phyloP scores from a whole-genome alignment of 2,888 invertebrate species.

The Sclerodermus sp. region DNA sequence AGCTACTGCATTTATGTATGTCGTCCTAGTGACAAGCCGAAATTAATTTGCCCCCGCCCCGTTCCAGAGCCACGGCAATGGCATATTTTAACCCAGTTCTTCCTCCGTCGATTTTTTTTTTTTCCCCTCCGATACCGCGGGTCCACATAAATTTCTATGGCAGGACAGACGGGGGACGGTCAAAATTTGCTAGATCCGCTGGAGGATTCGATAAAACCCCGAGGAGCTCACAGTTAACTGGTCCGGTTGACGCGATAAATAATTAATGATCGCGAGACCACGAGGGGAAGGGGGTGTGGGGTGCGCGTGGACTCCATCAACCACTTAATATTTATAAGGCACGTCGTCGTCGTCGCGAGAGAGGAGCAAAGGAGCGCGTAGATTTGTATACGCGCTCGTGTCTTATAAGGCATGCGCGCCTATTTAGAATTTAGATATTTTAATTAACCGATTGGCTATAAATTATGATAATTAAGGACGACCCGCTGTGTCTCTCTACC shows the following conservation, averaged over 20 bases:
- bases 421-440: conserved; percentile 55
- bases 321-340: conserved; percentile 53
- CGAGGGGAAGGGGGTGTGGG: conserved; percentile 23
- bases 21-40: conserved; percentile 41
- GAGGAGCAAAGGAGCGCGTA: conserved; percentile 15
- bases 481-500: neutral
- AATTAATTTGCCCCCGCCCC: conserved; percentile 45
- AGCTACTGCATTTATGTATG: conserved; percentile 52
- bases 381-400: conserved; percentile 24
- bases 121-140: conserved; percentile 10
- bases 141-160: conserved; percentile 42
- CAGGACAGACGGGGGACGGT: conserved; percentile 24
- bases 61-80: conserved; percentile 25
- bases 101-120: conserved; percentile 27
- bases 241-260: conserved; percentile 50
- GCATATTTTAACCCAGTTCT: conserved; percentile 55
- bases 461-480: conserved; percentile 51
- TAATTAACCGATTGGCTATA: conserved; percentile 53
- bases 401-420: conserved; percentile 34
- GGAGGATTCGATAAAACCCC: conserved; percentile 31
- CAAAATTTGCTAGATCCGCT: conserved; percentile 31
- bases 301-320: conserved; percentile 37
- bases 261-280: conserved; percentile 49
- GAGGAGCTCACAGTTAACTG: conserved; percentile 25
- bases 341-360: conserved; percentile 34